A percentile compares a stretch with the other conserved stretches of the same genome.
These are phyloP conservation scores for Nipponia nippon DNA, from an alignment of 2,113 vertebrate genomes.

Conservation along the genomic window DNA sequence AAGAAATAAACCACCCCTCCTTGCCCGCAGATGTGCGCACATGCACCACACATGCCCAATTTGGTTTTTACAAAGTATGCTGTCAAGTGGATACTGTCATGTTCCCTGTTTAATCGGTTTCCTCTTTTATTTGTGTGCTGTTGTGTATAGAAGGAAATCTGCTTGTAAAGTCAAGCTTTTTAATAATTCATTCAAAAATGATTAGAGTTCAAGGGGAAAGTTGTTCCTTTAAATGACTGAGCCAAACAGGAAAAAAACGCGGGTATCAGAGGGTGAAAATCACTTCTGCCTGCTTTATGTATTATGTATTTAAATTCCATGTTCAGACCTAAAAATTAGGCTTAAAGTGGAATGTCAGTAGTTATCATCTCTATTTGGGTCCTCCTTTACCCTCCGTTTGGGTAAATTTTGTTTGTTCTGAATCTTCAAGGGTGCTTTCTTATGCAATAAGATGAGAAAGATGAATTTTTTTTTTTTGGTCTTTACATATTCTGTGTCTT, in stretches of 20 bases:
- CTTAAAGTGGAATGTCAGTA: not conserved
- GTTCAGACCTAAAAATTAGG: not conserved
- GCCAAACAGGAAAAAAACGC: not conserved
- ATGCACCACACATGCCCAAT: conserved; percentile 34
- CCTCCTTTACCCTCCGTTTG: not conserved
- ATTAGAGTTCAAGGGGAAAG: conserved; percentile 52
- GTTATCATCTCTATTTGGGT: not conserved
- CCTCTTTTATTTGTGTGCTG: conserved; percentile 41
- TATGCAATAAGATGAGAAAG: not conserved
- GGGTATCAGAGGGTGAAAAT: not conserved
- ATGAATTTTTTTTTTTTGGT: not conserved
- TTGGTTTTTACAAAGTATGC: conserved; percentile 38
- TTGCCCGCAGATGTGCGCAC: not conserved
- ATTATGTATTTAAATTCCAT: not conserved
- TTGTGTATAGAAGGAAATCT: conserved; percentile 41
- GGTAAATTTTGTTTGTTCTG: not conserved
- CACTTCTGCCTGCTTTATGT: not conserved
- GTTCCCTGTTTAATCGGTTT: conserved; percentile 54
- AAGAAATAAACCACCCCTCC: not conserved
- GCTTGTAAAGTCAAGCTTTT: conserved; percentile 58
- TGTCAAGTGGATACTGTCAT: conserved; percentile 50
- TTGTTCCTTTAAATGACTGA: conserved; percentile 42
- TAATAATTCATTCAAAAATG: conserved; percentile 58
- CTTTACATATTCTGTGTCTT: not conserved
- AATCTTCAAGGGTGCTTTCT: not conserved